A percentile compares a stretch with the other conserved stretches of the same genome.
These are phyloP conservation scores for Pyrgus malvae DNA, from an alignment of 2,888 invertebrate species.

Conservation along the genomic window DNA sequence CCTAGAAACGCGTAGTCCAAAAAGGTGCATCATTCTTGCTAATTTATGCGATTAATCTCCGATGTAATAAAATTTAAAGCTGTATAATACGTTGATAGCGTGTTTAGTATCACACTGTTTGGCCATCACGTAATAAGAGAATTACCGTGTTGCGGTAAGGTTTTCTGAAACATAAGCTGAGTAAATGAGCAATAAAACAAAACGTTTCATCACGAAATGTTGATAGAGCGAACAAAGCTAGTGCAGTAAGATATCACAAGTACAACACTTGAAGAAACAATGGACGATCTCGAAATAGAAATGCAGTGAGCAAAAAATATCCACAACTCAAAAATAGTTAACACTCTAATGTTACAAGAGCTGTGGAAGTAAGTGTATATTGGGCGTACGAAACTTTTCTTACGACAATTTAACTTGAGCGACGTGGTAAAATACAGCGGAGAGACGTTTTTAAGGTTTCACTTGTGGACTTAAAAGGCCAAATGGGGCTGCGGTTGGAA, in stretches of 20 bases:
- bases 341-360: constrained; percentile 11
- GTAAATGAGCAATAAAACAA: no score
- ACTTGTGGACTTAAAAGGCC: constrained; percentile 29
- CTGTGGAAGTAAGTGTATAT: constrained; percentile 13
- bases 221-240: neutral
- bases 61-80: constrained; percentile 3
- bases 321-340: constrained; percentile 16
- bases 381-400: constrained; percentile 25
- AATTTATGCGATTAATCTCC: constrained; percentile 12
- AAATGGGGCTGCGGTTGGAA: constrained; percentile 26
- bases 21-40: constrained; percentile 23
- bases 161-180: neutral
- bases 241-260: neutral
- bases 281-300: constrained; percentile 12
- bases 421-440: constrained; percentile 20
- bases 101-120: neutral
- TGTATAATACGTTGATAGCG: neutral
- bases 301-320: constrained; percentile 7
- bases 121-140: neutral
- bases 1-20: constrained; percentile 18
- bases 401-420: constrained; percentile 25
- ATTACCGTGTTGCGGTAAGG: neutral
- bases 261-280: constrained; percentile 18
- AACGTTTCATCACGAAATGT: no score
- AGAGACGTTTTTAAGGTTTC: constrained; percentile 25